Base-by-base conservation (phyloP, 2,888 invertebrate species). In the Tinea trinotella region DNA sequence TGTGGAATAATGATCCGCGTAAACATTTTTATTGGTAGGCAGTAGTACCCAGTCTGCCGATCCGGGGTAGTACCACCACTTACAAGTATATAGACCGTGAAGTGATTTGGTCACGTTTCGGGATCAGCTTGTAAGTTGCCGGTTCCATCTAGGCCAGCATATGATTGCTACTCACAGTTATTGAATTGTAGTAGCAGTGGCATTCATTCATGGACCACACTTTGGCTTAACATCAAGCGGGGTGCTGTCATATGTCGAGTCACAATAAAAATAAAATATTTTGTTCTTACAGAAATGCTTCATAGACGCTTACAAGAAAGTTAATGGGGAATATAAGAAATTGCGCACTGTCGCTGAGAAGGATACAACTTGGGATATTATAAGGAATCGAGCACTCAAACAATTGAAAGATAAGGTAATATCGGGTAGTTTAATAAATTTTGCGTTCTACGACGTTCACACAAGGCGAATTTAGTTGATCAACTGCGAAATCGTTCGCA, bases 361-460 rank as follows among this genome's bases (percentile, higher is more conserved):
- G 0, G 86, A 87, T 17, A 85, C 87, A 17, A 91, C 93, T 0
- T 94, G 93, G 93, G 94, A 94, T 70, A 90, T 93, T 56, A 87
- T 92, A 5, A 79, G 93, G 60, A 94, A 93, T 64, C 70, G 71
- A 0, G 88, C 88, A 24, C 76, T 94, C 0, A 87, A 89, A 35
- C 80, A 84, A 10, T 74, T 93, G 0, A 83, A 70, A 57, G 74
- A 77, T 34, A 76, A 81, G 74, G 83, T 83, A 50, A 12, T 10
- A 36, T 12, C 3, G 10, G 13, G 10, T 6, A 6, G 36, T 6
- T 10, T 6, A 36, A 6, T 36, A 12, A 6, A 36, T 10, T 12
- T 13, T 6, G 3, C 10, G 4, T 36, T 12, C 4, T 3, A 12
- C 3, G n/a, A 36, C 10, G n/a, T 7, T 35, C n/a, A 7, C 5